Evolutionary conservation across 2,888 invertebrate genomes (phyloP).

Genomic region (Phortica okadai): DNA sequence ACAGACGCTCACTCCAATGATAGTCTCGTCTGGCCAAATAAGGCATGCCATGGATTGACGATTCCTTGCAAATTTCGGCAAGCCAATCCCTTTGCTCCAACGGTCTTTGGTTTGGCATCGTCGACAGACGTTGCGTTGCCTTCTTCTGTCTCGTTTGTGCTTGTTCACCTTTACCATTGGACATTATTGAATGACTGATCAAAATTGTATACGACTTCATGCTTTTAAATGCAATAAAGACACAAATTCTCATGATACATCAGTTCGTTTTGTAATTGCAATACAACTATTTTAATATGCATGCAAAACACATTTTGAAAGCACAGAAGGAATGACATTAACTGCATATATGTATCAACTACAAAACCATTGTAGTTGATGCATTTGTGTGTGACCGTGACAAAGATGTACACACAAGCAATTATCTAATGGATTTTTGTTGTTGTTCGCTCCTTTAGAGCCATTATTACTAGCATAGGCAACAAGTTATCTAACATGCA

Average conservation of each 20-base stretch:
- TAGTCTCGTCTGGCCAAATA: conserved; percentile 66
- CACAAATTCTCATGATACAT: conserved; percentile 31
- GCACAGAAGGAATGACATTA: not conserved
- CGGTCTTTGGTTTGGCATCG: not conserved
- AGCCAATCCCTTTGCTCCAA: conserved; percentile 42
- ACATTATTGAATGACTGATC: conserved; percentile 12
- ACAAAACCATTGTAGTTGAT: not conserved
- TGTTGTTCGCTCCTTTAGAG: conserved; percentile 25
- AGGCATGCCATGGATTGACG: conserved; percentile 71
- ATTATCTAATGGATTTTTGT: conserved; percentile 42
- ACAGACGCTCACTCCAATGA: conserved; percentile 68
- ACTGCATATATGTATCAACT: not conserved
- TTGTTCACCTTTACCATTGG: conserved; percentile 4
- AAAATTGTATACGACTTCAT: conserved; percentile 22
- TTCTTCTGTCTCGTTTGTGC: conserved; percentile 2
- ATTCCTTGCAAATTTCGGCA: conserved; percentile 59
- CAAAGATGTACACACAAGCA: not conserved
- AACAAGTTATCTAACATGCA: conserved; percentile 5
- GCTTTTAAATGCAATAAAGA: conserved; percentile 35
- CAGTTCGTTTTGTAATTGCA: not conserved
- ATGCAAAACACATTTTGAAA: conserved; percentile 4
- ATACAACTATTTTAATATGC: conserved; percentile 4
- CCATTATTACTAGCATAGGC: not conserved
- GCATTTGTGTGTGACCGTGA: not conserved
- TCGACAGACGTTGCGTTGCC: not conserved